Conservation (phyloP, 2,797 vertebrate genomes). For the Xiphophorus birchmanni region DNA sequence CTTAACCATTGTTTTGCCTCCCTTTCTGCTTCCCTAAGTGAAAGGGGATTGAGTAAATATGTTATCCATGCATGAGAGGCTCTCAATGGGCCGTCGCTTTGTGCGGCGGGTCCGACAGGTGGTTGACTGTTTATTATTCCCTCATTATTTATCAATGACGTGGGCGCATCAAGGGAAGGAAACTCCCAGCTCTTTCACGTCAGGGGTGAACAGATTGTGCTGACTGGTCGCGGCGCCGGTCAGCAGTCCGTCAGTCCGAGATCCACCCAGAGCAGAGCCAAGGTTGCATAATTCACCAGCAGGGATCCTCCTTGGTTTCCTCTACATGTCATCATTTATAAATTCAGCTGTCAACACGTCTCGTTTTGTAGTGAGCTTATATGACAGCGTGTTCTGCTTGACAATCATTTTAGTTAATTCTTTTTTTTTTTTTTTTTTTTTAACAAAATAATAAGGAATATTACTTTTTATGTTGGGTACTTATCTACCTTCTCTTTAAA, state of each 20-base stretch:
- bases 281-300: background rate
- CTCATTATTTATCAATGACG: constrained; percentile 79
- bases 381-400: background rate
- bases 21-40: constrained; percentile 95
- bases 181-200: constrained; percentile 73
- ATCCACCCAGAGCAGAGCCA: constrained; percentile 25
- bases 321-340: background rate
- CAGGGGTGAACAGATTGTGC: constrained; percentile 72
- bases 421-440: background rate
- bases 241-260: constrained; percentile 52
- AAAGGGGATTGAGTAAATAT: constrained; percentile 97
- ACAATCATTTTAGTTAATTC: background rate
- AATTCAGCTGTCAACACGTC: background rate
- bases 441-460: background rate
- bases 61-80: constrained; percentile 96
- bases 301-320: no score
- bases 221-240: constrained; percentile 71
- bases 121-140: constrained; percentile 96
- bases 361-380: background rate
- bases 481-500: background rate
- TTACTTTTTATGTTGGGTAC: background rate
- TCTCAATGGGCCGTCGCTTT: constrained; percentile 88
- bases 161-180: constrained; percentile 61
- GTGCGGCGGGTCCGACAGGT: constrained; percentile 92
- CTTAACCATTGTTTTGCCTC: constrained; percentile 91